Evolutionary conservation across 2,888 invertebrate genomes (phyloP).

Genomic region (Cheilosia urbana): DNA sequence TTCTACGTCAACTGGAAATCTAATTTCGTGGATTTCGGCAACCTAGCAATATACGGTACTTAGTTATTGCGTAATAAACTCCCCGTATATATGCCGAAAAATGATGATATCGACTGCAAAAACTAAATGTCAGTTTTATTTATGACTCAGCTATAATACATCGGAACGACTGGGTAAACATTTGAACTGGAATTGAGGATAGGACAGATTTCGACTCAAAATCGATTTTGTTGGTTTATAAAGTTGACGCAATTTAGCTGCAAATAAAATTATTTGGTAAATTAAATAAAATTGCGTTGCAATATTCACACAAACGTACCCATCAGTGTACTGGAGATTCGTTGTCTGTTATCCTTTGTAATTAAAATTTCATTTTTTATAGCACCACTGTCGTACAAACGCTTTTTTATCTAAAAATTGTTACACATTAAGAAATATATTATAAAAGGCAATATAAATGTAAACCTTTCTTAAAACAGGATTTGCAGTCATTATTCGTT

Average conservation of each 20-base stretch:
- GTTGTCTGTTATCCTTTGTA: slow-evolving; percentile 27
- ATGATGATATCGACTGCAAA: too few species aligned
- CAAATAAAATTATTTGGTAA: not conserved
- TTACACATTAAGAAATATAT: not conserved
- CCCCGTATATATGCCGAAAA: too few species aligned
- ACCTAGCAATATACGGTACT: too few species aligned
- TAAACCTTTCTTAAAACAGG: slow-evolving; percentile 71
- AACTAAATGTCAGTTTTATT: too few species aligned
- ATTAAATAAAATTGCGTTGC: too few species aligned
- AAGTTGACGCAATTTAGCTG: slow-evolving; percentile 38
- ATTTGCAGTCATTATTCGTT: slow-evolving; percentile 67
- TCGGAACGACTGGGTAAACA: slow-evolving; percentile 33
- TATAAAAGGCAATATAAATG: too few species aligned
- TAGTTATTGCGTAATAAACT: too few species aligned
- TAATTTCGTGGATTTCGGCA: too few species aligned
- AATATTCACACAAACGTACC: slow-evolving; percentile 7
- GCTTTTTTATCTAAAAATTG: slow-evolving; percentile 40
- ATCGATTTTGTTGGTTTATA: slow-evolving; percentile 53
- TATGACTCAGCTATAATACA: too few species aligned
- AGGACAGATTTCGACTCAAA: slow-evolving; percentile 4
- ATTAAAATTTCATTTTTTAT: slow-evolving; percentile 32
- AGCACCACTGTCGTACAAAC: slow-evolving; percentile 43
- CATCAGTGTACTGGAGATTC: slow-evolving; percentile 24
- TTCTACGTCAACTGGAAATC: too few species aligned
- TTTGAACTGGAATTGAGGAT: slow-evolving; percentile 25